Evolutionary conservation across 2,888 invertebrate genomes (phyloP), one percentile per base, ranked within the genome.

Genomic region (Minunthozetes semirufus): DNA sequence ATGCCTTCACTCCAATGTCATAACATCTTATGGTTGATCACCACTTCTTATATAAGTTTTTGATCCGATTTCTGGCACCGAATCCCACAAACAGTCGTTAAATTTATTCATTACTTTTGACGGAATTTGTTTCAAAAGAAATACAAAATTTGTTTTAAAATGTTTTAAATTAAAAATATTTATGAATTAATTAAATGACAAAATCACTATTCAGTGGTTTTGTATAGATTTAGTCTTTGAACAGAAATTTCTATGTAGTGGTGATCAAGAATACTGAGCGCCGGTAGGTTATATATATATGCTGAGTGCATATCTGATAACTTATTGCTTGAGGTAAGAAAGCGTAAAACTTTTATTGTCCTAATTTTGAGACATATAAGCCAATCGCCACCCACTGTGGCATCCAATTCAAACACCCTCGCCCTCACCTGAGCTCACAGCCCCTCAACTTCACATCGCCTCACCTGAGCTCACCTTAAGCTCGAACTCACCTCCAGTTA

Each of bases 271-370:
- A n/a, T 33, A 66, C n/a, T 38, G 38, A 66, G 63, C 63, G 38
- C 63, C 33, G 63, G 63, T 66, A 38, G 3, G 25, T 19, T 50
- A 50, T 6, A 11, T 42, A 42, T 17, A 17, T 48, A 48, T 50
- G 50, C 17, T 50, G 19, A 19, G 50, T 50, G 70, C 48, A 70
- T 70, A 70, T 70, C 70, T 70, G 70, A 70, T 70, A 70, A 70
- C 48, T 70, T 70, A 42, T 70, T 46, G 70, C 48, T 70, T 48
- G 46, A 70, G 70, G 46, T 70, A 70, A 70, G 70, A 70, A 70
- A 70, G 70, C 70, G 70, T 70, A 70, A 70, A 70, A 70, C 25
- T 70, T 70, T 70, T 70, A 70, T 70, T 70, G 70, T 70, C 70
- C 70, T 70, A 70, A 70, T 70, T 70, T 70, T 25, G 25, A 70